These are phyloP conservation scores for Sparus aurata DNA, from an alignment of 2,797 vertebrate species.

Conservation along the genomic window DNA sequence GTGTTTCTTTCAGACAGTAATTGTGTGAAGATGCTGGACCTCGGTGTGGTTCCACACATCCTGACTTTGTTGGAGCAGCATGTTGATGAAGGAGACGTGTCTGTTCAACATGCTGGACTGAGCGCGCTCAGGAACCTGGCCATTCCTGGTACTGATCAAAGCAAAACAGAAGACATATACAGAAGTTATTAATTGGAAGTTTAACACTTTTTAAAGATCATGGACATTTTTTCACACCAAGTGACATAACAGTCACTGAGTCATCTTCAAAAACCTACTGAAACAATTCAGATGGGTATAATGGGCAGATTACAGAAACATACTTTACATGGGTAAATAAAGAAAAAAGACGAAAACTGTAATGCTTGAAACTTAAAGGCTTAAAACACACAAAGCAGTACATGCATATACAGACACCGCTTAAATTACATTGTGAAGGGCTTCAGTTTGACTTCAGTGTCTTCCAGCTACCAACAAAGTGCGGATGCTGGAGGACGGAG, in stretches of 20 bases:
- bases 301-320: neutral
- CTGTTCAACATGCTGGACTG: constrained; percentile 92
- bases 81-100: constrained; percentile 87
- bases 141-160: constrained; percentile 86
- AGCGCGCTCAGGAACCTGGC: constrained; percentile 92
- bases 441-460: neutral
- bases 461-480: constrained; percentile 89
- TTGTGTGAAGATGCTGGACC: constrained; percentile 91
- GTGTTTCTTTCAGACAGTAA: constrained; percentile 86
- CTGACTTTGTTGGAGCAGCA: constrained; percentile 91
- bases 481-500: constrained; percentile 88
- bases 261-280: neutral
- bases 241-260: neutral
- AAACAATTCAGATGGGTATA: neutral
- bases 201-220: neutral
- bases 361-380: neutral
- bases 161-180: neutral
- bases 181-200: neutral
- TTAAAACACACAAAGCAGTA: neutral
- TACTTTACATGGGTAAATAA: neutral
- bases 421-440: neutral
- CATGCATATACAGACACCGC: neutral
- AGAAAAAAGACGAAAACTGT: neutral
- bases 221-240: neutral
- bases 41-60: constrained; percentile 91